Percentiles rank a stretch among this genome's conserved stretches.
Conservation (phyloP, 2,888 invertebrate genomes). For the Phaonia tiefii region DNA sequence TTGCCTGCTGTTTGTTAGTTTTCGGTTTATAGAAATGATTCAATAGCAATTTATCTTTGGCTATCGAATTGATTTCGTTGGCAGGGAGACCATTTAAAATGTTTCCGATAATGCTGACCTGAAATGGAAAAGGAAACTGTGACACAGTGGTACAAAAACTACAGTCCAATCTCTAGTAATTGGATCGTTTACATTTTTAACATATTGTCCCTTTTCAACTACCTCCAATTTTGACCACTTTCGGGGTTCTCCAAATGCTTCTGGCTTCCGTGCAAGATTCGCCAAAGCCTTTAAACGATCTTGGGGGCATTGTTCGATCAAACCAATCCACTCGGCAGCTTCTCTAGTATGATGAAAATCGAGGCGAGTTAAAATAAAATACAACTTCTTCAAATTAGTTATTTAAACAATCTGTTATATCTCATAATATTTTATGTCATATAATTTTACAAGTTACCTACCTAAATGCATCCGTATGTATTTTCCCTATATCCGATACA, state of each 20-base stretch:
- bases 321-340: conserved; percentile 81
- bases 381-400: neutral
- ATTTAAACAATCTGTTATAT: neutral
- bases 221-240: conserved; percentile 80
- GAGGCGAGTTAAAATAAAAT: neutral
- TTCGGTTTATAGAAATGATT: conserved; percentile 68
- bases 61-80: conserved; percentile 70
- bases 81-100: conserved; percentile 79
- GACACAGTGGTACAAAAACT: neutral
- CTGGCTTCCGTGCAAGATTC: conserved; percentile 79
- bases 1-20: neutral
- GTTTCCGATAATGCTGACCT: conserved; percentile 79
- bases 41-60: conserved; percentile 68
- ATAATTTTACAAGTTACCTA: conserved; percentile 66
- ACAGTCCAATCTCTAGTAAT: too few species aligned
- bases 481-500: conserved; percentile 81
- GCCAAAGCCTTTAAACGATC: conserved; percentile 81
- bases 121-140: neutral
- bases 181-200: too few species aligned
- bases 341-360: conserved; percentile 74
- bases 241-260: conserved; percentile 81
- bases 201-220: too few species aligned
- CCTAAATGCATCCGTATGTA: conserved; percentile 82
- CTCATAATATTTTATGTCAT: neutral
- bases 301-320: conserved; percentile 80